Conservation (phyloP, 2,113 vertebrate genomes). For the Perccottus glenii region DNA sequence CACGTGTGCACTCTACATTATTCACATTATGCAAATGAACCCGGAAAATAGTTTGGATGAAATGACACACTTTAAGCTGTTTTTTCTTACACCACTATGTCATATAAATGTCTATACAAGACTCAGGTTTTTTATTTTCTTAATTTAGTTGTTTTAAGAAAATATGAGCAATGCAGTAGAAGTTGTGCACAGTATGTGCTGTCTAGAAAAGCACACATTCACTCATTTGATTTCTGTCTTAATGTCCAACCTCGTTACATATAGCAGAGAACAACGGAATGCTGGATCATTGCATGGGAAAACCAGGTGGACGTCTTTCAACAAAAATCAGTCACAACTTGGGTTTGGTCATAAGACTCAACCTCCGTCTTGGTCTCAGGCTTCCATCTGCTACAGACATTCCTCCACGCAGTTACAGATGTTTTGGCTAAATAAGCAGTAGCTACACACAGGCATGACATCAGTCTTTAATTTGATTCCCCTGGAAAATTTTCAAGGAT, state of each 20-base stretch:
- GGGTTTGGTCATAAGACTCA: constrained; percentile 23
- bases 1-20: constrained; percentile 36
- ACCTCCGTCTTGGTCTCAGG: constrained; percentile 38
- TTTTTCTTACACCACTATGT: constrained; percentile 8
- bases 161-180: too few relatives aligned
- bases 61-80: constrained; percentile 29
- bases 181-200: constrained; percentile 1
- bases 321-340: constrained; percentile 34
- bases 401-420: constrained; percentile 61
- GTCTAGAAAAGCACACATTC: constrained; percentile 13
- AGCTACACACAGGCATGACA: constrained; percentile 43
- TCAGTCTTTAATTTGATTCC: constrained; percentile 49
- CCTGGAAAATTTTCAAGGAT: constrained; percentile 37
- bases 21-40: constrained; percentile 42
- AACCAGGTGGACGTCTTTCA: constrained; percentile 29
- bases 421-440: constrained; percentile 65
- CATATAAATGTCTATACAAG: background rate
- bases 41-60: constrained; percentile 26
- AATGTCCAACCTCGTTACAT: constrained; percentile 1
- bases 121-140: too few relatives aligned
- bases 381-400: constrained; percentile 64
- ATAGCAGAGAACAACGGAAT: constrained; percentile 5
- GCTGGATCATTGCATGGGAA: constrained; percentile 22
- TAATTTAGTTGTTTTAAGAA: too few relatives aligned
- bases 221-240: background rate